Base-by-base conservation (phyloP, 2,888 invertebrate genomes). In the Pollenia labialis region DNA sequence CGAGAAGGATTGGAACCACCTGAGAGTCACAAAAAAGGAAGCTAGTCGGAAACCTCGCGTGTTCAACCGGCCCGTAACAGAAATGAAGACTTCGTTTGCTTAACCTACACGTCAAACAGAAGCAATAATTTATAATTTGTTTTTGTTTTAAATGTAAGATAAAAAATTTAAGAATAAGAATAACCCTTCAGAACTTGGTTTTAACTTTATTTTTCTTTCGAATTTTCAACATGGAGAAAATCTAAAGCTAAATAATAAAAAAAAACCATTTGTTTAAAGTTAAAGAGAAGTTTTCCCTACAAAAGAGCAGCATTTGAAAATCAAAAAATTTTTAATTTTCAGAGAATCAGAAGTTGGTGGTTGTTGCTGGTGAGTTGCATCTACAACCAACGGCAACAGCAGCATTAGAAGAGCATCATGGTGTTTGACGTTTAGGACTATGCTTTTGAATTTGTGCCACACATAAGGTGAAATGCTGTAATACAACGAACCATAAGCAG, bases 361-460 rank as follows among this genome's bases (percentile, higher is more conserved):
- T 32, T 46, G 23, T 8, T 44, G 14, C 44, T 48, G 18, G 42
- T 32, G 62, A 50, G 23, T 56, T 42, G 48, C 18, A 18, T 48
- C 8, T 48, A 40, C 23, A 58, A 52, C 42, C 32, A 62, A 62
- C 58, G 44, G 12, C 10, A 54, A 48, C 54, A 74, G 60, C 54
- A 52, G 44, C 46, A 81, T 42, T 7, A 46, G 12, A 48, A 23
- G 12, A 32, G 32, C 48, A 74, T 64, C 10, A 16, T 68, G 42
- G 10, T 50, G 64, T 66, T 52, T 66, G 50, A 71, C 66, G 72
- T 60, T 83, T 80, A 42, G 40, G 14, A 48, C 14, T 16, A 16
- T 81, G 85, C 88, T 89, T 88, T 89, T 89, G 88, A 89, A 89
- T 89, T 89, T 90, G 88, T 89, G 89, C 87, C 81, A 89, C 88